Percentiles rank a stretch among this genome's conserved stretches.
Evolutionary conservation across 2,888 invertebrate genomes (phyloP).

Genomic region (Drosophila nigricruria): DNA sequence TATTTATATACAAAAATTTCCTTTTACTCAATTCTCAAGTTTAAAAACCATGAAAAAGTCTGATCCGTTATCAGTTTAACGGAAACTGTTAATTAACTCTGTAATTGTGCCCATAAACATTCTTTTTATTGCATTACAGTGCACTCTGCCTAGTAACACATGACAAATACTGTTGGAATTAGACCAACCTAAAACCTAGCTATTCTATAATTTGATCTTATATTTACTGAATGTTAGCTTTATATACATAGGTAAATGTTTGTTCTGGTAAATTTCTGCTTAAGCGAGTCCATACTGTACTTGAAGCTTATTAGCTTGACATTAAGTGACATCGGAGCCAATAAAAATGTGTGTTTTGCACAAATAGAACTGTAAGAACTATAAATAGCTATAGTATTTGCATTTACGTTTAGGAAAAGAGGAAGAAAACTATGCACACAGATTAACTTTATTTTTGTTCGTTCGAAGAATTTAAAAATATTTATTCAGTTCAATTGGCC

Average conservation of each 20-base stretch:
- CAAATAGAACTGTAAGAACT: background rate
- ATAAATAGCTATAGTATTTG: background rate
- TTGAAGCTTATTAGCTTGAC: conserved; percentile 6
- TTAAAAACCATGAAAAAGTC: background rate
- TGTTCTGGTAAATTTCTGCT: background rate
- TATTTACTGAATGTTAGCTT: background rate
- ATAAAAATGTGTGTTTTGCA: background rate
- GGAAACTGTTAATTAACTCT: background rate
- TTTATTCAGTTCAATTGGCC: background rate
- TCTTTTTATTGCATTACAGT: background rate
- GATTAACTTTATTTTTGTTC: background rate
- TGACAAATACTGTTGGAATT: background rate
- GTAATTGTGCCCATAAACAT: background rate
- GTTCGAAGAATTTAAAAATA: background rate
- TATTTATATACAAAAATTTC: background rate
- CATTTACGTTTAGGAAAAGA: too few relatives aligned
- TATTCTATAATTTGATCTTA: background rate
- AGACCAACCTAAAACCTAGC: too few relatives aligned
- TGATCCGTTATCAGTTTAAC: background rate
- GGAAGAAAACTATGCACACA: background rate
- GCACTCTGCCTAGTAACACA: background rate
- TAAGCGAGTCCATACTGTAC: background rate
- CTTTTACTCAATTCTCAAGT: too few relatives aligned
- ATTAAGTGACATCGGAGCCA: background rate
- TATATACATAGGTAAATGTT: background rate